Base-by-base conservation (phyloP, 53 echinoderm and acorn worm species). In the Arbacia lixula region DNA sequence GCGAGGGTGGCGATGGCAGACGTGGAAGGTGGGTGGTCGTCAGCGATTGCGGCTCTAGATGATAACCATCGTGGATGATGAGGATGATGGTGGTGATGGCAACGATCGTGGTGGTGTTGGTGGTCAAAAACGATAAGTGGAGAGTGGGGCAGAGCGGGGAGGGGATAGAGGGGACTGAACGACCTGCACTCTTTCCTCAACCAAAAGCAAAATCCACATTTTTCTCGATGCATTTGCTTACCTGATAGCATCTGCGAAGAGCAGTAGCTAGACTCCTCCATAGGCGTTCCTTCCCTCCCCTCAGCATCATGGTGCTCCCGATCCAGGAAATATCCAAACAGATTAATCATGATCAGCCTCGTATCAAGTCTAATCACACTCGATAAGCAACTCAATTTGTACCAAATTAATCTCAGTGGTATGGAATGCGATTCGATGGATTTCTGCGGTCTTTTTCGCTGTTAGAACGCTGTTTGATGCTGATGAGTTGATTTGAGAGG, bases 251-350 rank as follows among this genome's bases (percentile, higher is more conserved):
- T 20, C 21, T 56, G 55, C 37, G 77, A 37, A 36, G 77, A 77
- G 28, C 56, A 58, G 39, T 77, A 77, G 37, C 40, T 58, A 77
- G 77, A 77, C 77, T 77, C 77, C 25, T 77, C 77, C 77, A 77
- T 77, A 77, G 77, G 77, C 77, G 77, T 77, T 58, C 77, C 77
- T 2, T 58, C 58, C 8, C 77, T 77, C 26, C 58, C 12, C 12
- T 77, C 77, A 37, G 60, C 25, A 39, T 77, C 77, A 28, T 77
- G 77, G 40, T 77, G 77, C 16, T 77, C 77, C 38, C 77, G 56
- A 40, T 77, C 77, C 57, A 77, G 77, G 39, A 77, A 77, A 58
- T 77, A 77, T 77, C 77, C 77, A 58, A 57, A 77, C 33, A 77
- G 36, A 77, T 77, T 77, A 36, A 77, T 77, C 77, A 77, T 77